Conservation (phyloP, 2,888 invertebrate species). For the Cephus runcator region DNA sequence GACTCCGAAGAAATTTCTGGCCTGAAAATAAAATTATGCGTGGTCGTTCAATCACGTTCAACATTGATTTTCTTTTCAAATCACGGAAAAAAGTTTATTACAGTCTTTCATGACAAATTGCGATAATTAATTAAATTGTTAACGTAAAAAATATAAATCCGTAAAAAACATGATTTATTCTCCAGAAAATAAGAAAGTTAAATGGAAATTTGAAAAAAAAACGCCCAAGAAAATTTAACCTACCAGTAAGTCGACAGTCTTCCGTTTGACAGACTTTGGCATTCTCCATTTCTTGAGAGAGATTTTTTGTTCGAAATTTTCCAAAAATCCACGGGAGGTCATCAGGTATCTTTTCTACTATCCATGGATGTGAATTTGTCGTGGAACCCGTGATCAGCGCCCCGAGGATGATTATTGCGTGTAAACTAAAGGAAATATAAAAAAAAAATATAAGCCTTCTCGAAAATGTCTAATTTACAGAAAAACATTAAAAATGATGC, state of each 20-base stretch:
- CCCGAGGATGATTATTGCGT: background rate
- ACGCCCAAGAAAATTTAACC: background rate
- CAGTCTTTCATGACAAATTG: background rate
- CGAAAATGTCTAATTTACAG: background rate
- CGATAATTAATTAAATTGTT: too few species aligned
- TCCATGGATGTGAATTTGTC: background rate
- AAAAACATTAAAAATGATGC: too few species aligned
- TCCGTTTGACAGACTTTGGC: background rate
- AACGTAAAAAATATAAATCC: background rate
- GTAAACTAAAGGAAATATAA: background rate
- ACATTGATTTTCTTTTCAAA: background rate
- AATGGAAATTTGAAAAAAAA: background rate
- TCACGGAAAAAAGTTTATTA: background rate
- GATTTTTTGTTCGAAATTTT: background rate
- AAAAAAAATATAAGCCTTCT: background rate
- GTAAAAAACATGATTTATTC: background rate
- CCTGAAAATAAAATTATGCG: slow-evolving; percentile 26
- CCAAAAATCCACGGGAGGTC: background rate
- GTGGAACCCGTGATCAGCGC: background rate
- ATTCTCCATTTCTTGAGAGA: background rate
- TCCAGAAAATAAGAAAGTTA: background rate
- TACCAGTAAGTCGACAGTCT: background rate
- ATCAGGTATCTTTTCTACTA: background rate
- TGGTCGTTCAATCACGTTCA: too few species aligned
- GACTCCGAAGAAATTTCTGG: slow-evolving; percentile 40